Evolutionary conservation across 2,888 invertebrate species (phyloP), one percentile per base, ranked within the genome.

Genomic region (Drosophila maculinotata): DNA sequence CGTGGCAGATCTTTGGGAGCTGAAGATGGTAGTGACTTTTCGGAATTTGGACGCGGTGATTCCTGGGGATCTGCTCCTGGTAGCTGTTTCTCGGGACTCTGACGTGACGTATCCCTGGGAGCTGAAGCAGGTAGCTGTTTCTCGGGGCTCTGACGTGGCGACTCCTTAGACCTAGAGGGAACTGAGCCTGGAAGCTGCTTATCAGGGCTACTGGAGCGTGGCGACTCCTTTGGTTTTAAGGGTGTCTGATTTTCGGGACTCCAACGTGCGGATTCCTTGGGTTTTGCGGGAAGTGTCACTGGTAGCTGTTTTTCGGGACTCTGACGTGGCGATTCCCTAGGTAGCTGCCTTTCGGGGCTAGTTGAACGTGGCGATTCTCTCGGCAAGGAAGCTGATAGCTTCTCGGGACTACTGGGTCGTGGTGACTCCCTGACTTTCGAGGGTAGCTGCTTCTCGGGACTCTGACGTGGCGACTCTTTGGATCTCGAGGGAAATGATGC

Each of bases 101-200:
- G 54, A 20, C 57, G 47, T 4, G 66, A 25, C 6, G 51, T 58
- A 0, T 59, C 15, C 23, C 26, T 42, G 6, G 44, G 30, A 14
- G 2, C 9, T 8, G 12, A 28, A 14, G 2, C 9, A 6, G 12
- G 7, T 7, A 35, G 36, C 25, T 69, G 69, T 14, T 41, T 56
- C 6, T 62, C 71, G 1, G 75, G 82, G 20, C 47, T 81, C n/a
- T 36, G 45, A 7, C 68, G 63, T 38, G 63, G 14, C 7, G 25
- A 42, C 7, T 69, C 51, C 1, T n/a, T 38, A 0, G 39, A 45
- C 0, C 9, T 56, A 10, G 44, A 8, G 39, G 35, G 25, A 36
- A 7, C 14, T 9, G 14, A 9, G 9, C 23, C 39, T 28, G 54
- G 64, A 17, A 41, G 5, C 15, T 48, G 52, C n/a, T 57, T 76